Evolutionary conservation across 1,140 invertebrate species (phyloP), one percentile per base, ranked within the genome.

Genomic region (Drosophila oshimai): DNA sequence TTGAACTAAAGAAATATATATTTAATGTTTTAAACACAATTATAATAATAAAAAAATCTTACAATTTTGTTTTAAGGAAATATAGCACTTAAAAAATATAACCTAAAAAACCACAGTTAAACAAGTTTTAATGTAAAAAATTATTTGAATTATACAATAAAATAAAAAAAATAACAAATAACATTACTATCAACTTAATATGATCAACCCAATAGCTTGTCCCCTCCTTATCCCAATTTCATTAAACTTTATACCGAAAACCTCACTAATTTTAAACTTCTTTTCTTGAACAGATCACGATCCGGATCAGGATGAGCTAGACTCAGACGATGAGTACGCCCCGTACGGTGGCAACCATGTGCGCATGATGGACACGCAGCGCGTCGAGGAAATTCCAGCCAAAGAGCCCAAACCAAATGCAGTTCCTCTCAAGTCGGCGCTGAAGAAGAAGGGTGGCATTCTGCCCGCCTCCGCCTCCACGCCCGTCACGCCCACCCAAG

Each of bases 371-470:
- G 96, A 97, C 89, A 96, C 96, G 26, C 94, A 94, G 12, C 93
- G 95, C 45, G 94, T 97, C 28, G 96, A 98, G 90, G 96, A 97
- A 92, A 97, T 98, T 57, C 96, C 96, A 51, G 96, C 97, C 50
- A 97, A 97, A 91, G 96, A 97, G 92, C 96, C 96, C 12, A 94
- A 95, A 83, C 95, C 96, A 89, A 95, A 97, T 92, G 96, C 96
- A 54, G 94, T 97, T 92, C 97, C 97, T 54, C 93, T 97, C 39
- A 98, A 98, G 90, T 97, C 96, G 17, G 97, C 97, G n/a, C 92
- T 98, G 33, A 98, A 98, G 92, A 98, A 98, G 90, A 95, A 95
- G 77, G 93, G 93, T 87, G 92, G 91, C 22, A 42, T 74, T 15
- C 34, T 36, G 57, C 76, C 94, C 92, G 44, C 83, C 22, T 89